Evolutionary conservation across 2,797 vertebrate species (phyloP).

Genomic region (Coregonus sp.): DNA sequence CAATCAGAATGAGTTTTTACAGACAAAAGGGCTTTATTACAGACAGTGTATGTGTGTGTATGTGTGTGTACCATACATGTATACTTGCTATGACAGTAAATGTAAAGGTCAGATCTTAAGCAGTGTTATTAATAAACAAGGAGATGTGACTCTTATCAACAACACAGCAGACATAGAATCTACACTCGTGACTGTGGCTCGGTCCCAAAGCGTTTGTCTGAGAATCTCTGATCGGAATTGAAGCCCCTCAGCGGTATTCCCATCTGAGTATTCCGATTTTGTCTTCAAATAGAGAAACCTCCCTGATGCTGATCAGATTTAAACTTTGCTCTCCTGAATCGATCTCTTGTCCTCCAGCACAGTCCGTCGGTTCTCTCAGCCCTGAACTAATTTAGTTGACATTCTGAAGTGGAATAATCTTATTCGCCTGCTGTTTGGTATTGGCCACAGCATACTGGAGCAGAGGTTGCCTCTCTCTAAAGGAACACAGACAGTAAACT

Average conservation of each 20-base stretch:
- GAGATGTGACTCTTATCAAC: slow-evolving; percentile 39
- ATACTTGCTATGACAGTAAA: slow-evolving; percentile 13
- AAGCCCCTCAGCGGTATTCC: neutral
- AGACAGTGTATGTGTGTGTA: neutral
- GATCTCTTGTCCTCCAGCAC: neutral
- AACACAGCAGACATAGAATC: neutral
- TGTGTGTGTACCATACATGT: neutral
- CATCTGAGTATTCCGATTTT: neutral
- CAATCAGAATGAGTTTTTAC: no score
- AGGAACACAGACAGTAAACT: neutral
- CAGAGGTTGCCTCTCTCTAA: neutral
- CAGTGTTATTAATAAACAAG: slow-evolving; percentile 64
- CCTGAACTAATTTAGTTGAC: slow-evolving; percentile 19
- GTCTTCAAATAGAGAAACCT: neutral
- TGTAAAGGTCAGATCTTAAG: slow-evolving; percentile 65
- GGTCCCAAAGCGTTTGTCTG: slow-evolving; percentile 4
- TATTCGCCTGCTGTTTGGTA: neutral
- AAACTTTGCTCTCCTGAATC: neutral
- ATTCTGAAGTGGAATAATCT: slow-evolving; percentile 24
- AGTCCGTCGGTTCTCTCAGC: neutral
- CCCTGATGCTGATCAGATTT: neutral
- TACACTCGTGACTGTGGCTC: no score
- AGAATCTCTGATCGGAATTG: neutral
- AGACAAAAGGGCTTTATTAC: no score
- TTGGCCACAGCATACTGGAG: neutral